Evolutionary conservation across 2,797 vertebrate genomes (phyloP).

Genomic region (Pachyuromys duprasi): DNA sequence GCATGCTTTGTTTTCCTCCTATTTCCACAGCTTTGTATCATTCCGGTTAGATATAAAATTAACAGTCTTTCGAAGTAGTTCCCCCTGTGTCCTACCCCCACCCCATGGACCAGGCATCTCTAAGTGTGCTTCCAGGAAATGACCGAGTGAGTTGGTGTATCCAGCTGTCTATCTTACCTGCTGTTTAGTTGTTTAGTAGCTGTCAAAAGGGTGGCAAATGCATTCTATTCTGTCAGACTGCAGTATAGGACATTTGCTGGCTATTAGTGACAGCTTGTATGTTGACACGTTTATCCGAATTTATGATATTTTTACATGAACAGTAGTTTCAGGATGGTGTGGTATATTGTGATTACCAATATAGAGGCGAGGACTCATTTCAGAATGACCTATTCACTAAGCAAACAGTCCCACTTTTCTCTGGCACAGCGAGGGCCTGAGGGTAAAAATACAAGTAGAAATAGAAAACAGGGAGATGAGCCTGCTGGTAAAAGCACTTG

Average conservation of each 20-base stretch:
- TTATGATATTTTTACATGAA: constrained; percentile 48
- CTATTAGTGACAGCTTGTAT: constrained; percentile 13
- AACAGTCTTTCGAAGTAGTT: not conserved
- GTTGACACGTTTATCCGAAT: constrained; percentile 42
- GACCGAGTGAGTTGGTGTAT: not conserved
- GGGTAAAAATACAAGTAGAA: constrained; percentile 6
- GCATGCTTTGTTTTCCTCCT: not conserved
- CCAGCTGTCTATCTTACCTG: not conserved
- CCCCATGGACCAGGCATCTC: not conserved
- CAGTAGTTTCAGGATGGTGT: not conserved
- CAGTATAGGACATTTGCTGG: not conserved
- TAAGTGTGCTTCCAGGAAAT: constrained; percentile 54
- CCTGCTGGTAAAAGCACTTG: not conserved
- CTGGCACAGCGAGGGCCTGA: not conserved
- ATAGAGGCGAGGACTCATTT: constrained; percentile 43
- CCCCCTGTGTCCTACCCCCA: too few species aligned
- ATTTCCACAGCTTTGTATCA: constrained; percentile 14
- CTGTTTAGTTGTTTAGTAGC: not conserved
- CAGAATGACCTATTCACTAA: not conserved
- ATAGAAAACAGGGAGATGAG: not conserved
- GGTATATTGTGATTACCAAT: constrained; percentile 23
- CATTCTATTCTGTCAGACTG: constrained; percentile 30
- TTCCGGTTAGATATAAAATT: not conserved
- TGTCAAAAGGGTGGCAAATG: not conserved
- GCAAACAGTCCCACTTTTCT: not conserved